Conservation (phyloP, 2,888 invertebrate species). For the Agrypnus murinus region DNA sequence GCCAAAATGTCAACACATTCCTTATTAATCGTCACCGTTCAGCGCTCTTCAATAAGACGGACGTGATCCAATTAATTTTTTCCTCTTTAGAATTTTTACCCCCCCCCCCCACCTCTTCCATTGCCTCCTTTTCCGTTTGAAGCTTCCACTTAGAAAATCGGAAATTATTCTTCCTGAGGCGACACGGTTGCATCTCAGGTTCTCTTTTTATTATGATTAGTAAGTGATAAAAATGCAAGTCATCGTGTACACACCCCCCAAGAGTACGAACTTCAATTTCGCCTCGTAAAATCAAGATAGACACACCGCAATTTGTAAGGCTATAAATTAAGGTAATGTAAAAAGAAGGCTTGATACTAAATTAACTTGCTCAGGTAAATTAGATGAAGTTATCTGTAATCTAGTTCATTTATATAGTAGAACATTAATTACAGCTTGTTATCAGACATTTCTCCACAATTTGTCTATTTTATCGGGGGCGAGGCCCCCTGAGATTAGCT, state of each 20-base stretch:
- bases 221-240: slow-evolving; percentile 3
- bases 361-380: slow-evolving; percentile 47
- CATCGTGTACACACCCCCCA: not conserved
- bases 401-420: slow-evolving; percentile 43
- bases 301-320: slow-evolving; percentile 30
- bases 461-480: slow-evolving; percentile 48
- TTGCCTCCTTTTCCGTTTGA: not conserved
- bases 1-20: slow-evolving; percentile 31
- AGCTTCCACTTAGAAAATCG: slow-evolving; percentile 3
- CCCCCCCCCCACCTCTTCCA: too few relatives aligned
- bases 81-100: not conserved
- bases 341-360: slow-evolving; percentile 40
- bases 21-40: slow-evolving; percentile 33
- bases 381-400: slow-evolving; percentile 47
- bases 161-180: slow-evolving; percentile 9
- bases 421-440: slow-evolving; percentile 48
- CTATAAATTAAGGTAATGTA: slow-evolving; percentile 12
- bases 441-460: slow-evolving; percentile 50
- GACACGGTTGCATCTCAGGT: too few relatives aligned
- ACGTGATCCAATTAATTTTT: slow-evolving; percentile 34
- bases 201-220: not conserved
- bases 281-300: slow-evolving; percentile 32
- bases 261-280: slow-evolving; percentile 4
- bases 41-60: not conserved
- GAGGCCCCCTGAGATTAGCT: slow-evolving; percentile 37